Conservation (phyloP, 2,797 vertebrate genomes). For the Melanotaenia maccullochi region DNA sequence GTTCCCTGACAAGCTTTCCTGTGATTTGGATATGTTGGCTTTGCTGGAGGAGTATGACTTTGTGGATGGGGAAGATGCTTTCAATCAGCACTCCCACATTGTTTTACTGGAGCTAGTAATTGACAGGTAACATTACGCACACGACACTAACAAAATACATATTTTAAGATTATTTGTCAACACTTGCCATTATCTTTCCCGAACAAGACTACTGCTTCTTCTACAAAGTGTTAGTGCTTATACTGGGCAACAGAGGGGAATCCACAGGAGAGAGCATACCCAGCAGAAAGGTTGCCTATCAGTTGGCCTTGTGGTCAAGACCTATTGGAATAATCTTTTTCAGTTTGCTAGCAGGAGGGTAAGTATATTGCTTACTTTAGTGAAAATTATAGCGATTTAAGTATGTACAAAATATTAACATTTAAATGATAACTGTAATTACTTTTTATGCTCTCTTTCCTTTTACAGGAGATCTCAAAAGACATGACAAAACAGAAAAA, state of each 20-base stretch:
- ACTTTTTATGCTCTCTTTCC: not conserved
- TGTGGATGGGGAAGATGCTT: constrained; percentile 85
- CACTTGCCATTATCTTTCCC: not conserved
- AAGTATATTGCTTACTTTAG: not conserved
- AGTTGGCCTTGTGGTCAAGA: constrained; percentile 86
- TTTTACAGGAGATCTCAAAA: constrained; percentile 51
- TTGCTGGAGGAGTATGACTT: constrained; percentile 91
- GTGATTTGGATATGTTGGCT: constrained; percentile 87
- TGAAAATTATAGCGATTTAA: not conserved
- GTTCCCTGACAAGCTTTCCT: constrained; percentile 90
- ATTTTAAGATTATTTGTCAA: not conserved
- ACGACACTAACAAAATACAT: not conserved
- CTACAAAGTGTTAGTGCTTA: constrained; percentile 90
- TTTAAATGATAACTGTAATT: not conserved
- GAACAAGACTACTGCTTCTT: constrained; percentile 88
- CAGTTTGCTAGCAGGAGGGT: constrained; percentile 72
- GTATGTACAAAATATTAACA: not conserved
- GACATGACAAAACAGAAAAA: constrained; percentile 37
- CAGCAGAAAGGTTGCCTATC: constrained; percentile 81
- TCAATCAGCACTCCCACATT: constrained; percentile 89
- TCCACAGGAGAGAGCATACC: constrained; percentile 31
- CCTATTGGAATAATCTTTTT: constrained; percentile 89
- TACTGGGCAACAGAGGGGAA: constrained; percentile 70
- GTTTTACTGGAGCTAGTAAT: constrained; percentile 90
- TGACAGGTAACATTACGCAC: constrained; percentile 85